Percentiles rank a stretch among this genome's conserved stretches.
Evolutionary conservation across 2,113 vertebrate species (phyloP).

Genomic region (Barnardius zonarius): DNA sequence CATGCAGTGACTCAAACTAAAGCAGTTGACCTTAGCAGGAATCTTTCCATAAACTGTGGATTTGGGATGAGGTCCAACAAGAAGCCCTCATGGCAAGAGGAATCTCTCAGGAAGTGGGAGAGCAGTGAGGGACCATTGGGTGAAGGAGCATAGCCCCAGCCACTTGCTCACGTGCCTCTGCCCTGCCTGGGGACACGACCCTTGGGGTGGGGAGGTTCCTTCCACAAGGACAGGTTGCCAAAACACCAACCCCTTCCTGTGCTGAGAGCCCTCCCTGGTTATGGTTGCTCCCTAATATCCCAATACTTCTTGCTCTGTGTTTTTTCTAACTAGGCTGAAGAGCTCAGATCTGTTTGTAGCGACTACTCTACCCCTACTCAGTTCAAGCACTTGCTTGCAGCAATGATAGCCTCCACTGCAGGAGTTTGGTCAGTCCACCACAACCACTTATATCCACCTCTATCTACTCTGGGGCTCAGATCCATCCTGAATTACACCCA

Average conservation of each 20-base stretch:
- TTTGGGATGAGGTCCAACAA: not conserved
- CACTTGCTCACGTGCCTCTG: not conserved
- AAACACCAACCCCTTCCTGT: not conserved
- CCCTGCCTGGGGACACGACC: not conserved
- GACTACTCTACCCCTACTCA: fast-evolving
- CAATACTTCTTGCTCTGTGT: fast-evolving
- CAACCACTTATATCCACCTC: not conserved
- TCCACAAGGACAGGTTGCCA: not conserved
- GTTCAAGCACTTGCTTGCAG: fast-evolving
- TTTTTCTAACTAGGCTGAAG: not conserved
- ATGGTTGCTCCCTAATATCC: not conserved
- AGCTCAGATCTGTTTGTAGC: not conserved
- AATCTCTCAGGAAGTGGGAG: not conserved
- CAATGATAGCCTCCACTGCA: too few relatives aligned
- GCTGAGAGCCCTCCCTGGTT: not conserved
- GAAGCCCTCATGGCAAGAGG: not conserved
- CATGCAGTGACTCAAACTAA: not conserved
- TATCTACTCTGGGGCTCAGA: fast-evolving
- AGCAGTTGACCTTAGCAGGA: not conserved
- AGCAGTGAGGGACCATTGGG: not conserved
- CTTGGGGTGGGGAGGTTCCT: not conserved
- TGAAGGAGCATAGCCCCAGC: not conserved
- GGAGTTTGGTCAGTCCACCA: not conserved
- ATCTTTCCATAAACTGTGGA: not conserved
- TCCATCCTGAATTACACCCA: not conserved